These are phyloP conservation scores for Amphiprion clarkii DNA, from an alignment of 2,797 vertebrate species.

Conservation along the genomic window DNA sequence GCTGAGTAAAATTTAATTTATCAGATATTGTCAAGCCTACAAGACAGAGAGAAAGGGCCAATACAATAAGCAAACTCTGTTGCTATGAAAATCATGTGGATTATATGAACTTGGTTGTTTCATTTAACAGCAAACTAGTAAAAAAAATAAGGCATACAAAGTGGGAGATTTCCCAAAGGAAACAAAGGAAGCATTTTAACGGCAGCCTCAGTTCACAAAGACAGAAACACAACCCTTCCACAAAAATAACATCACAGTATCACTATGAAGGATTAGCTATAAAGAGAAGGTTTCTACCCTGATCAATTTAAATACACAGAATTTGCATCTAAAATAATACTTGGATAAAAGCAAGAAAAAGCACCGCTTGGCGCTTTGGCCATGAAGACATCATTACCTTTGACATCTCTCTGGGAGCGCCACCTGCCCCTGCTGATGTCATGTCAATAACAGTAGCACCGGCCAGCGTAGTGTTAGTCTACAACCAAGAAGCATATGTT, in stretches of 20 bases:
- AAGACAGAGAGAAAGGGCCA: background rate
- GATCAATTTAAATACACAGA: background rate
- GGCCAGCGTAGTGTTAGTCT: constrained; percentile 64
- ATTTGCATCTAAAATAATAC: background rate
- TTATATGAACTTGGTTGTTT: constrained; percentile 2
- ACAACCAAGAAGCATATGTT: constrained; percentile 60
- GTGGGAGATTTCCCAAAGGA: background rate
- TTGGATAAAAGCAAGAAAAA: constrained; percentile 16
- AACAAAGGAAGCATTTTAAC: background rate
- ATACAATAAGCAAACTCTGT: background rate
- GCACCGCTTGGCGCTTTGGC: background rate
- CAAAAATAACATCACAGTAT: too few relatives aligned
- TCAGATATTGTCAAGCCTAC: background rate
- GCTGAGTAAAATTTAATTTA: background rate
- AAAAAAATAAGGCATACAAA: background rate
- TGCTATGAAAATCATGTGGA: background rate
- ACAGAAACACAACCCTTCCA: background rate
- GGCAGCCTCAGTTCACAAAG: background rate
- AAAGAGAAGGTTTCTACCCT: background rate
- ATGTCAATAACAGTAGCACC: constrained; percentile 72
- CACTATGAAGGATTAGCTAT: background rate
- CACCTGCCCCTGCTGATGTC: constrained; percentile 49
- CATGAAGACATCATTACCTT: constrained; percentile 56
- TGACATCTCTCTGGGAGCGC: constrained; percentile 41
- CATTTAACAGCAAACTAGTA: background rate